Evolutionary conservation across 2,113 vertebrate species (phyloP).

Genomic region (Nesoenas mayeri): DNA sequence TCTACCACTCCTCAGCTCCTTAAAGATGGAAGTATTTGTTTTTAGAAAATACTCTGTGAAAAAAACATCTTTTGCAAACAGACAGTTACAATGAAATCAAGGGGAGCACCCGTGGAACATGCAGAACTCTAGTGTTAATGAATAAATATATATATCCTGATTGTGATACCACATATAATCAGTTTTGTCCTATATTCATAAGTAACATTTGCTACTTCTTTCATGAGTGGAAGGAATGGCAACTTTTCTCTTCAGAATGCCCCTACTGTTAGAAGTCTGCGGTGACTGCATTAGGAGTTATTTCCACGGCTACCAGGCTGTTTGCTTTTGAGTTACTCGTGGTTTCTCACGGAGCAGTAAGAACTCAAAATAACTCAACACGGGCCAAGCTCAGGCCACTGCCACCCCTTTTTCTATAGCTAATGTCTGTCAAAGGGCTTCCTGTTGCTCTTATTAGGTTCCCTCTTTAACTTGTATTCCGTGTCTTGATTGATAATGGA

Average conservation of each 20-base stretch:
- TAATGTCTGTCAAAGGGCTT: not conserved
- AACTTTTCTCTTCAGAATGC: conserved; percentile 22
- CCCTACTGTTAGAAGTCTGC: conserved; percentile 39
- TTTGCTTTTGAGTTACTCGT: conserved; percentile 61
- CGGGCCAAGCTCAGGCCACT: conserved; percentile 1
- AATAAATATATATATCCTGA: not conserved
- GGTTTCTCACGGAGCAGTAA: conserved; percentile 16
- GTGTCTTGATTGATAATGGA: not conserved
- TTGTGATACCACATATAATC: not conserved
- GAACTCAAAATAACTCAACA: conserved; percentile 28
- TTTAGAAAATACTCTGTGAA: not conserved
- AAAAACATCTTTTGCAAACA: not conserved
- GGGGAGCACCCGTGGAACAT: too few species aligned
- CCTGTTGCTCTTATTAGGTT: not conserved
- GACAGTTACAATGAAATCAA: not conserved
- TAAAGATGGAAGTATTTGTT: not conserved
- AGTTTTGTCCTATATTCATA: not conserved
- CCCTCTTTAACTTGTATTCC: not conserved
- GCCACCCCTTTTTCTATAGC: not conserved
- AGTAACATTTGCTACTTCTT: not conserved
- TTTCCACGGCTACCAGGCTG: conserved; percentile 48
- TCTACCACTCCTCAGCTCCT: not conserved
- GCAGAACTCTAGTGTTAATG: not conserved
- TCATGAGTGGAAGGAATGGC: not conserved
- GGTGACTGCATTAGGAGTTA: conserved; percentile 32